These are phyloP conservation scores for Andrena bucephala DNA, from an alignment of 2,888 invertebrate species.

Conservation along the genomic window DNA sequence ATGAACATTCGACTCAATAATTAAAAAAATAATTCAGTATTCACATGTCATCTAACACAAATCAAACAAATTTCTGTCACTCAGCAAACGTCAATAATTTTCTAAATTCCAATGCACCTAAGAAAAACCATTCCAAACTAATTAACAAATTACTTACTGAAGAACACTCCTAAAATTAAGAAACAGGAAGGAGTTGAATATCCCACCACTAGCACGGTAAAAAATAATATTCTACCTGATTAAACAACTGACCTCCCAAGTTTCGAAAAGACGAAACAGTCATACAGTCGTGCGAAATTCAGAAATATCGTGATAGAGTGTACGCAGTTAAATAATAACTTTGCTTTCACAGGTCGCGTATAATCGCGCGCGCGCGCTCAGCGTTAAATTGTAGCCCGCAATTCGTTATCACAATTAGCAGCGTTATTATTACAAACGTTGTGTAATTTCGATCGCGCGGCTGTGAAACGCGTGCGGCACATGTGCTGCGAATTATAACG, in stretches of 20 bases:
- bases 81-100: too few relatives aligned
- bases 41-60: too few relatives aligned
- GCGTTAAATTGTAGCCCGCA: constrained; percentile 26
- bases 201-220: too few relatives aligned
- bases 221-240: too few relatives aligned
- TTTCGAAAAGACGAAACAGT: neutral
- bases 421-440: constrained; percentile 46
- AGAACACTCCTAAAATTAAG: too few relatives aligned
- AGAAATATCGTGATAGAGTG: constrained; percentile 23
- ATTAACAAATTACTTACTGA: too few relatives aligned
- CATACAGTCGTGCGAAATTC: neutral
- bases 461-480: constrained; percentile 14
- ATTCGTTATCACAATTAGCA: constrained; percentile 49
- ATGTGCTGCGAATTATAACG: constrained; percentile 31
- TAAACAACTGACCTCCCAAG: neutral
- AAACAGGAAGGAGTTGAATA: too few relatives aligned
- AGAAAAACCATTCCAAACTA: too few relatives aligned
- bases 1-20: too few relatives aligned
- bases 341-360: constrained; percentile 3
- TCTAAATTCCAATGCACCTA: too few relatives aligned
- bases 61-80: too few relatives aligned
- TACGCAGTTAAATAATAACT: constrained; percentile 7
- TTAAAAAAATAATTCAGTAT: too few relatives aligned
- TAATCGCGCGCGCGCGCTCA: neutral
- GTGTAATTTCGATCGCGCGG: constrained; percentile 22